Evolutionary conservation across 2,888 invertebrate species (phyloP), one percentile per base, ranked within the genome.

Genomic region (Stenurella melanura): DNA sequence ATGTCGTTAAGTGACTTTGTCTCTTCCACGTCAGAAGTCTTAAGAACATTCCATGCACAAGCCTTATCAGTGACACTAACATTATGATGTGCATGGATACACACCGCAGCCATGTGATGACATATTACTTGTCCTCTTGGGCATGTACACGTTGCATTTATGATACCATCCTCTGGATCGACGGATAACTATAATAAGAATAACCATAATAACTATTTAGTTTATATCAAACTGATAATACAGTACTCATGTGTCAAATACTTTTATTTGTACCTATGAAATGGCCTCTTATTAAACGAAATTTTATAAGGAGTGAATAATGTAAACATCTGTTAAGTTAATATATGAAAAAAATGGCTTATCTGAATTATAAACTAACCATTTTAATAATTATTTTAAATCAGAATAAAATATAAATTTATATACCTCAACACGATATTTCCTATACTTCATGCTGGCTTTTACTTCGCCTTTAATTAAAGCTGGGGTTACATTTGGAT

Each of bases 71-170:
- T 68, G 10, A 68, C 26, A 21, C 15, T 56, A 54, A 68, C 26
- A 54, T 67, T 67, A 19, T 67, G 67, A 67, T 67, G 18, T 21
- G 42, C 67, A 68, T 26, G 30, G 1, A 68, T 56, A 19, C 56
- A 54, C n/a, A 68, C 9, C n/a, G 56, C 21, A 26, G 68, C 68
- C 68, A 68, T 68, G 12, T 68, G 68, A 21, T 68, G 68, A 26
- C 68, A 68, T 54, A 68, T 56, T 2, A 68, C 18, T 56, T 68
- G 68, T 56, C 56, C 56, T 15, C 68, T 68, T 54, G 68, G 68
- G 56, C 56, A 68, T 2, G 68, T 56, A 68, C 50, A 68, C 56
- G 19, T 68, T 19, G 68, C 56, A 15, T 54, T 15, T 26, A 7
- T 56, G 26, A 68, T 68, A 30, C 56, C 68, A 54, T 68, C 26